These are phyloP conservation scores for Balearica regulorum DNA, from an alignment of 2,797 vertebrate species.

Conservation along the genomic window DNA sequence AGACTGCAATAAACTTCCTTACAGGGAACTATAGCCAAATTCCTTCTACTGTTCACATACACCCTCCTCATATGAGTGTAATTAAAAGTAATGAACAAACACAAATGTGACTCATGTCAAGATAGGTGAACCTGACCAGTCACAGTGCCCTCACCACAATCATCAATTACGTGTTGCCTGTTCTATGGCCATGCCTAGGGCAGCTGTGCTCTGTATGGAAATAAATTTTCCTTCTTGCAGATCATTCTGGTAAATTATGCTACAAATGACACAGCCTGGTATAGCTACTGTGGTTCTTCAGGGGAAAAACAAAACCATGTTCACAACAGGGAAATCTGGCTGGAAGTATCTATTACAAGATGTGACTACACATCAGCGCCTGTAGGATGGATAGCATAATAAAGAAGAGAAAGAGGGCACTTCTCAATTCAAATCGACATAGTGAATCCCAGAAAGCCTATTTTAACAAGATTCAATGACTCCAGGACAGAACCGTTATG, in stretches of 20 bases:
- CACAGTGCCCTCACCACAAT: fast-evolving
- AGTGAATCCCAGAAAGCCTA: neutral
- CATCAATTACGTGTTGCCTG: fast-evolving
- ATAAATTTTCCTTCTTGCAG: neutral
- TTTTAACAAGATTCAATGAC: conserved; percentile 10
- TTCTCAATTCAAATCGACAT: neutral
- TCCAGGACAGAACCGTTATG: neutral
- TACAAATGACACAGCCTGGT: neutral
- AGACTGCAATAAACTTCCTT: neutral
- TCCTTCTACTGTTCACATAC: neutral
- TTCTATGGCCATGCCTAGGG: neutral
- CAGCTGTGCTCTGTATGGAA: neutral
- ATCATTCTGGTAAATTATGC: neutral
- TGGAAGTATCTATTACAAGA: neutral
- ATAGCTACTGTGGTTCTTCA: neutral
- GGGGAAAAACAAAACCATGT: neutral
- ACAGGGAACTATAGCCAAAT: neutral
- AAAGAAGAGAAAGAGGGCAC: neutral
- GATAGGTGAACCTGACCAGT: neutral
- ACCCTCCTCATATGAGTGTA: neutral
- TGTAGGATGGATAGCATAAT: neutral
- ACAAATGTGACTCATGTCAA: neutral
- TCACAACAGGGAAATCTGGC: neutral
- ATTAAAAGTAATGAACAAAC: neutral
- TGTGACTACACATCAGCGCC: neutral